Evolutionary conservation across 2,888 invertebrate genomes (phyloP).

Genomic region (Marasmarcha lunaedactyla): DNA sequence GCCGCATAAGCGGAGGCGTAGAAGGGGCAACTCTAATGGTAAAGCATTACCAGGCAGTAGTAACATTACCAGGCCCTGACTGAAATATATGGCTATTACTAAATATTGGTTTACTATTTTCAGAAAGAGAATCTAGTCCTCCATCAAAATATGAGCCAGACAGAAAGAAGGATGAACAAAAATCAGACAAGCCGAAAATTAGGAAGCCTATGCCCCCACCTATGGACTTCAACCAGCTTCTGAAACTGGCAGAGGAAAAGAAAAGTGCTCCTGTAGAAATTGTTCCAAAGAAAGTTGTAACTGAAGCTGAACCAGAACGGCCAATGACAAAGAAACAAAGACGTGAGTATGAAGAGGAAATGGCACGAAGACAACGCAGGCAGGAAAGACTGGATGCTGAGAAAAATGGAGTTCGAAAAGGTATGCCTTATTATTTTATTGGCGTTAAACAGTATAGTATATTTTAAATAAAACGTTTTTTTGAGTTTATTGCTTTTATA

Average conservation of each 20-base stretch:
- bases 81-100: too few species aligned
- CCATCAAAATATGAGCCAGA: slow-evolving; percentile 48
- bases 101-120: too few species aligned
- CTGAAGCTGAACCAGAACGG: slow-evolving; percentile 74
- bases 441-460: slow-evolving; percentile 3
- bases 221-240: slow-evolving; percentile 81
- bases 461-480: too few species aligned
- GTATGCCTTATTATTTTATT: neutral
- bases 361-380: slow-evolving; percentile 70
- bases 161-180: slow-evolving; percentile 42
- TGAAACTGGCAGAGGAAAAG: slow-evolving; percentile 87
- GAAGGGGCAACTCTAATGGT: slow-evolving; percentile 21
- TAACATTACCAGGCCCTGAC: too few species aligned
- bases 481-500: too few species aligned
- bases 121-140: slow-evolving; percentile 37
- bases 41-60: too few species aligned
- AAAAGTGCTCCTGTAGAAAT: slow-evolving; percentile 80
- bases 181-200: slow-evolving; percentile 67
- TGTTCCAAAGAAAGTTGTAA: slow-evolving; percentile 26
- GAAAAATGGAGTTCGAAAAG: slow-evolving; percentile 22
- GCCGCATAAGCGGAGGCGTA: slow-evolving; percentile 72
- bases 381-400: slow-evolving; percentile 49
- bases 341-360: slow-evolving; percentile 78
- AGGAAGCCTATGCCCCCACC: slow-evolving; percentile 77
- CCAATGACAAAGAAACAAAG: slow-evolving; percentile 86